Conservation (phyloP, 2,797 vertebrate species). For the Argentina silus region DNA sequence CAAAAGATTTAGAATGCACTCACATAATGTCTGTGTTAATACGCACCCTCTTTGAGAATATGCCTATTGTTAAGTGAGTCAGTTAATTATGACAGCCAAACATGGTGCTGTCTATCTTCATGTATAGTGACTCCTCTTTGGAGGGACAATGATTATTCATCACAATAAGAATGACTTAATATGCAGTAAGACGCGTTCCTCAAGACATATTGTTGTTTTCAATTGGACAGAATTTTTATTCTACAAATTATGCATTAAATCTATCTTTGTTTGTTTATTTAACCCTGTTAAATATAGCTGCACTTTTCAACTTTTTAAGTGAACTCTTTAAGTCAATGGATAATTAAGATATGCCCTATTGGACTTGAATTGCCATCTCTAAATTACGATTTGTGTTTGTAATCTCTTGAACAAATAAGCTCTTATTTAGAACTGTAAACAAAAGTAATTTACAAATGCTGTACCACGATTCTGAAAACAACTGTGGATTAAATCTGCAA, state of each 20-base stretch:
- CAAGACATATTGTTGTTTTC: conserved; percentile 63
- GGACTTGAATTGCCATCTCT: conserved; percentile 61
- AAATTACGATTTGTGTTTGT: conserved; percentile 66
- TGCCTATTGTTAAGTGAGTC: conserved; percentile 73
- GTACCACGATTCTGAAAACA: conserved; percentile 1
- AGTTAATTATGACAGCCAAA: conserved; percentile 76
- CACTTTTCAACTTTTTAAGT: conserved; percentile 72
- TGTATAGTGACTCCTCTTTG: conserved; percentile 69
- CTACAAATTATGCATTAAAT: conserved; percentile 79
- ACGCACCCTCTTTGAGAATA: conserved; percentile 73
- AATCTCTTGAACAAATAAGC: conserved; percentile 63
- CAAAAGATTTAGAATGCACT: conserved; percentile 64
- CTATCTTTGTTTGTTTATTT: conserved; percentile 79
- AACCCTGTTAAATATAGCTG: conserved; percentile 73
- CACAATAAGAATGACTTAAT: conserved; percentile 78
- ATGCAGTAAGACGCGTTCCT: conserved; percentile 67
- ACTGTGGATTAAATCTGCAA: background rate
- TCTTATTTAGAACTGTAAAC: conserved; percentile 65
- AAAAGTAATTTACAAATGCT: conserved; percentile 36
- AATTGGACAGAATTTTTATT: conserved; percentile 66
- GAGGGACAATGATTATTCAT: conserved; percentile 76
- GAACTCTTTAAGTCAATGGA: conserved; percentile 34
- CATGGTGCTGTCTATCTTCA: conserved; percentile 65
- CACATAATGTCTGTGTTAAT: conserved; percentile 70
- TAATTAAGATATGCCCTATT: conserved; percentile 59